Base-by-base conservation (phyloP, 2,888 invertebrate species). In the Eilema sororculum region DNA sequence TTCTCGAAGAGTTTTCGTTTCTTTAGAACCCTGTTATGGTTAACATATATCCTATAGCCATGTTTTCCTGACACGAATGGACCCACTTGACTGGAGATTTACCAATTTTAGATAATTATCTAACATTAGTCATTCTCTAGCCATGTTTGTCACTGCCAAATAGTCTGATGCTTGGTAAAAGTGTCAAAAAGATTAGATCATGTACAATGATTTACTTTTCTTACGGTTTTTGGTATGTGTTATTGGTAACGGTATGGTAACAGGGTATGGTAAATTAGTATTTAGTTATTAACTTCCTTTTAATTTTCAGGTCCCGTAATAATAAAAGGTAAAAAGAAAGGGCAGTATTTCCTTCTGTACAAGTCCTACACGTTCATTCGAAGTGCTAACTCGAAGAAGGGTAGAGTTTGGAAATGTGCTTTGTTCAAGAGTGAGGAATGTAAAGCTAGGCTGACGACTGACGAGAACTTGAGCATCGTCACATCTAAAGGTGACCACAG, bases 371-470 rank as follows among this genome's bases (percentile, higher is more conserved):
- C 91, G 0, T 94, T 85, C 77, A 82, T 86, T 0, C 86, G 89
- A 72, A 86, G 90, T 64, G 80, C 93, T 0, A 94, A 90, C 66
- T 94, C 95, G 0, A 95, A 93, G 73, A 94, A 91, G 59, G 95
- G 95, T 0, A 86, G 85, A 0, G 91, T 93, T 0, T 95, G 95
- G 95, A 94, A 91, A 69, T 95, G 95, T 73, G 85, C 89, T 0
- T 81, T 85, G 3, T 91, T 89, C 67, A 94, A 94, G 78, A 78
- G 83, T 0, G 91, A 92, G 0, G 88, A 87, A 0, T 95, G 95
- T 67, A 85, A 89, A 22, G 93, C 89, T 0, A 80, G 73, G n/a
- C 63, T 80, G 37, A 86, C 83, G 0, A 95, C 95, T 0, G 94
- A 94, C 76, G 88, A 91, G 5, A 85, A 88, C 72, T 81, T 95